These are phyloP conservation scores for Crocodylus rhombifer DNA, from an alignment of 2,797 vertebrate genomes.

Conservation along the genomic window DNA sequence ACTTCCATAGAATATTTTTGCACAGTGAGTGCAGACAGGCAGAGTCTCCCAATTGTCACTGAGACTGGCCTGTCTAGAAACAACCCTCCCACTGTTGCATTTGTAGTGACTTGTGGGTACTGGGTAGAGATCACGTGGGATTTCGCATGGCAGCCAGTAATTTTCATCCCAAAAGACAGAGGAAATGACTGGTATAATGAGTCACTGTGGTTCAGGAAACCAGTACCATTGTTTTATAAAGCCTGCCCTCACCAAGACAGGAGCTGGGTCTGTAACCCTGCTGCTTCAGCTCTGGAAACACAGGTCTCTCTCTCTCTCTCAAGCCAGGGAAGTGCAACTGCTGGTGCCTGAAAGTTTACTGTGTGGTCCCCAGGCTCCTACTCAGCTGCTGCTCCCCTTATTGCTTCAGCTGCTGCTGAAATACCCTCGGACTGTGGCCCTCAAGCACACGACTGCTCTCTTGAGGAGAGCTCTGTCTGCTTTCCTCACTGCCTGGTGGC, in stretches of 20 bases:
- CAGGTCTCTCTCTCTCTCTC: not conserved
- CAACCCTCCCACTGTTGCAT: not conserved
- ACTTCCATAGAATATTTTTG: not conserved
- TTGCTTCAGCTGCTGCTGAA: too few species aligned
- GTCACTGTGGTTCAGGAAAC: not conserved
- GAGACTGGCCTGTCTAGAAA: not conserved
- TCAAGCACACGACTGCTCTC: too few species aligned
- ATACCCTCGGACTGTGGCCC: too few species aligned
- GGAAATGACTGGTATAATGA: not conserved
- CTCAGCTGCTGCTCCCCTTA: too few species aligned
- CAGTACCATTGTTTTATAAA: not conserved
- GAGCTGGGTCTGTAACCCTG: not conserved
- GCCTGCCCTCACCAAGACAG: not conserved
- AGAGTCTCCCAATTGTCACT: accelerated
- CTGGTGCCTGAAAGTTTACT: too few species aligned
- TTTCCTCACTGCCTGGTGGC: too few species aligned
- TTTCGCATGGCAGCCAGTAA: not conserved
- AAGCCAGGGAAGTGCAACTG: not conserved
- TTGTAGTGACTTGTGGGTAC: too few species aligned
- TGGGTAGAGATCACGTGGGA: not conserved
- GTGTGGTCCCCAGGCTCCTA: too few species aligned
- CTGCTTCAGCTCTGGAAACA: not conserved
- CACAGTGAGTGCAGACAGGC: not conserved
- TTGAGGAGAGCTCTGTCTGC: too few species aligned
- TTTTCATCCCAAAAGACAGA: not conserved